Evolutionary conservation across 2,797 vertebrate species (phyloP), one percentile per base, ranked within the genome.

Genomic region (Hafferia zeledoni): DNA sequence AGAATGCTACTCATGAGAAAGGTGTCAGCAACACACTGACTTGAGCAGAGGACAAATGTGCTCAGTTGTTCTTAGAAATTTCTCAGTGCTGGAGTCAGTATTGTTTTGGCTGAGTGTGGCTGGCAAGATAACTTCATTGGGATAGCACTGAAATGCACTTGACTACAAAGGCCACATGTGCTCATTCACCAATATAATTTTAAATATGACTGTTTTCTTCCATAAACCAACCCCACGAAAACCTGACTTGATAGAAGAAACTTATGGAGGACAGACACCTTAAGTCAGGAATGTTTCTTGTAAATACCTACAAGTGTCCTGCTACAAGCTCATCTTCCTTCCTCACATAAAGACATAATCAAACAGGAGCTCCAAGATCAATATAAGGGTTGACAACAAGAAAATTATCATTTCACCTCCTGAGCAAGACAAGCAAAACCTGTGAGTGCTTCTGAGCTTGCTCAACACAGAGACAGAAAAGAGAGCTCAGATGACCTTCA

Each of bases 381-480:
- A 61, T 57, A 19, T 17, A n/a, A 24, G 8, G 9, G 15, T 28
- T 75, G 60, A 35, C 0, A 0, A 83, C 12, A 69, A 78, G 53
- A 91, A 60, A 72, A 59, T 61, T 15, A 43, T 50, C 4, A 39
- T 87, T 94, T 92, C 85, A 71, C 22, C 35, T 87, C 61, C 50
- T 49, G 55, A 88, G 46, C 43, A 93, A 93, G 65, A 83, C 17
- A 37, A 61, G 24, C n/a, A 71, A 83, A 93, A 60, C 25, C n/a
- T 4, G 1, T 13, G 33, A 77, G 30, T 0, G 0, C 33, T 89
- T 78, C 41, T 68, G 44, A 76, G 39, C 17, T 86, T 83, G 60
- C 53, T 83, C 57, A 83, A 50, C 57, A 46, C 1, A 0, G 13
- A 60, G 20, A 9, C 35, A 75, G 81, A n/a, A 63, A 80, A 70